Conservation (phyloP, 2,888 invertebrate species). For the Rosalia funebris region DNA sequence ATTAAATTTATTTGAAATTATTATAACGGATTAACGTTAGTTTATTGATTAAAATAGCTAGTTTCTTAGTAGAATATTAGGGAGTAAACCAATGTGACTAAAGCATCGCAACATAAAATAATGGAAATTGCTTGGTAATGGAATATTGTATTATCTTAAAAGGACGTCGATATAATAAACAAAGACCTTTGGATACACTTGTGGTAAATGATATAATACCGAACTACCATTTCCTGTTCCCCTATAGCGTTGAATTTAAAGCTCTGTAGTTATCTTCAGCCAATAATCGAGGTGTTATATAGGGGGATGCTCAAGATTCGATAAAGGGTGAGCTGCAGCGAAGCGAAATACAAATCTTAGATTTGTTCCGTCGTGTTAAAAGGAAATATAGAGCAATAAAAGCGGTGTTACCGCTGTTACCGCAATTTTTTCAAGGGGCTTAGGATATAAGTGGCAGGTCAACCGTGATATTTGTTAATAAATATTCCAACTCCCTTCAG, state of each 20-base stretch:
- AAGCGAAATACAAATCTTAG: conserved; percentile 1
- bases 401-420: background rate
- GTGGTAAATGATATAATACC: too few species aligned
- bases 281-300: background rate
- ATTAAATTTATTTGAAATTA: too few species aligned
- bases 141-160: too few species aligned
- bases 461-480: background rate
- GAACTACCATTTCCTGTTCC: background rate
- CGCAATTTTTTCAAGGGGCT: background rate
- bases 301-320: background rate
- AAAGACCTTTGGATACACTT: too few species aligned
- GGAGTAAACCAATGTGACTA: too few species aligned
- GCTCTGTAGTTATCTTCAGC: background rate
- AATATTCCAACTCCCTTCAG: background rate
- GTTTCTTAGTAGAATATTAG: too few species aligned
- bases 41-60: too few species aligned
- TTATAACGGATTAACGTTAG: too few species aligned
- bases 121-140: too few species aligned
- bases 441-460: background rate
- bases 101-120: too few species aligned
- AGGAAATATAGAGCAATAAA: conserved; percentile 1
- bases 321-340: background rate
- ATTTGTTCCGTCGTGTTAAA: background rate
- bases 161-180: too few species aligned
- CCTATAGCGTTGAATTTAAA: background rate